Evolutionary conservation across 1,140 invertebrate species (phyloP).

Genomic region (Drosophila melanica): DNA sequence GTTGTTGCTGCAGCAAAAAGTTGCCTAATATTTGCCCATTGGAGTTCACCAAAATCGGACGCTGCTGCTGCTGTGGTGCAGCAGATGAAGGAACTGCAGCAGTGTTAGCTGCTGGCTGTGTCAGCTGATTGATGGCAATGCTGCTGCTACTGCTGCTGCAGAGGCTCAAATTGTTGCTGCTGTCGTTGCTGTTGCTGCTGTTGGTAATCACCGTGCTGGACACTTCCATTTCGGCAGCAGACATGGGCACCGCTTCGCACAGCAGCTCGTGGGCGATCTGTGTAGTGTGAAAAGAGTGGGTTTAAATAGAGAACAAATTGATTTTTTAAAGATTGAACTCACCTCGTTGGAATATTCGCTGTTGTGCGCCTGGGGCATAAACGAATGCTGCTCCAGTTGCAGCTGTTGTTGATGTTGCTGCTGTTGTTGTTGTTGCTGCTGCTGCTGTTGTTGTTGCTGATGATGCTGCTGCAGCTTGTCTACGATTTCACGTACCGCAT

Average conservation of each 20-base stretch:
- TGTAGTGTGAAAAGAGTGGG: background rate
- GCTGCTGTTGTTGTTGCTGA: constrained; percentile 60
- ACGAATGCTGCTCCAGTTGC: constrained; percentile 66
- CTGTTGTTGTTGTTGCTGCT: constrained; percentile 57
- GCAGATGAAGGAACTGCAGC: constrained; percentile 41
- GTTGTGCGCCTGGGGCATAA: constrained; percentile 62
- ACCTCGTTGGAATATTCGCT: constrained; percentile 67
- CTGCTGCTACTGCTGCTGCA: constrained; percentile 69
- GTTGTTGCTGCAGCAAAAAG: constrained; percentile 78
- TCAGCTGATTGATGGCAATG: constrained; percentile 56
- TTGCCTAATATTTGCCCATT: constrained; percentile 83
- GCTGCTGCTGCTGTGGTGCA: constrained; percentile 50
- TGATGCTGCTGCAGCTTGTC: constrained; percentile 76
- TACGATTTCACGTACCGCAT: constrained; percentile 74
- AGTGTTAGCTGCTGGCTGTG: constrained; percentile 50
- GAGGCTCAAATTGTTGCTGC: constrained; percentile 70
- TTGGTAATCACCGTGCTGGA: constrained; percentile 82
- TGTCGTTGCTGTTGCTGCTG: constrained; percentile 82
- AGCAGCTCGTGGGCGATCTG: constrained; percentile 64
- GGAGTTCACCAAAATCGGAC: constrained; percentile 77
- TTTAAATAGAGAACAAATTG: constrained; percentile 4
- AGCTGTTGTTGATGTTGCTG: constrained; percentile 57
- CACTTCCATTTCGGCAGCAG: constrained; percentile 82
- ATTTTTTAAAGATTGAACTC: constrained; percentile 1
- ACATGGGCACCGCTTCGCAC: constrained; percentile 77